Conservation (phyloP, 2,113 vertebrate genomes). For the Hypanus sabinus region DNA sequence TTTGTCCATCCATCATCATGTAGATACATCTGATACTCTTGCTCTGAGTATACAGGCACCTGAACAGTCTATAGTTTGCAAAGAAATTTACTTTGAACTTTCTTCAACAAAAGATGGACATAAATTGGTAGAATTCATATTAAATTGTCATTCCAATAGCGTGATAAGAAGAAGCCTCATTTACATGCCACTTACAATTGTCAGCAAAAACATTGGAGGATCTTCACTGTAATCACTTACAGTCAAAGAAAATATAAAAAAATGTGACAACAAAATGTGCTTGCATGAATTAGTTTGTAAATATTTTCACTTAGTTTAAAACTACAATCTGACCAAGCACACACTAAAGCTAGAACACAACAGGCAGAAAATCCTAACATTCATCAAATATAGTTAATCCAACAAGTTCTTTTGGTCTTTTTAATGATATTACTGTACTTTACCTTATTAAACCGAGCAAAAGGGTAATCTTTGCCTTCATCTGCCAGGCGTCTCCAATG, state of each 20-base stretch:
- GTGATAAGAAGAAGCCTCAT: neutral
- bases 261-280: neutral
- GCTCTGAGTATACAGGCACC: slow-evolving; percentile 91
- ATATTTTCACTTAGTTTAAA: neutral
- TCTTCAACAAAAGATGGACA: neutral
- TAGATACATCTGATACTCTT: slow-evolving; percentile 94
- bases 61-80: slow-evolving; percentile 71
- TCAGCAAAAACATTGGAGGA: neutral
- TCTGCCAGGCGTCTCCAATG: slow-evolving; percentile 94
- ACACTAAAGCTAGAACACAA: neutral
- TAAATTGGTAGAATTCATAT: neutral
- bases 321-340: neutral
- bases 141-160: neutral
- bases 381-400: neutral
- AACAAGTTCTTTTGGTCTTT: neutral
- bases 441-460: slow-evolving; percentile 96
- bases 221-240: neutral
- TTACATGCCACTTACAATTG: neutral
- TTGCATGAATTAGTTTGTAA: neutral
- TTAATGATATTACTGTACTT: slow-evolving; percentile 12
- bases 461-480: slow-evolving; percentile 95
- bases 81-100: neutral
- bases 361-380: neutral
- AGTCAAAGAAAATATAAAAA: neutral
- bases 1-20: slow-evolving; percentile 97